Evolutionary conservation across 2,113 vertebrate species (phyloP).

Genomic region (Crotalus tigris): DNA sequence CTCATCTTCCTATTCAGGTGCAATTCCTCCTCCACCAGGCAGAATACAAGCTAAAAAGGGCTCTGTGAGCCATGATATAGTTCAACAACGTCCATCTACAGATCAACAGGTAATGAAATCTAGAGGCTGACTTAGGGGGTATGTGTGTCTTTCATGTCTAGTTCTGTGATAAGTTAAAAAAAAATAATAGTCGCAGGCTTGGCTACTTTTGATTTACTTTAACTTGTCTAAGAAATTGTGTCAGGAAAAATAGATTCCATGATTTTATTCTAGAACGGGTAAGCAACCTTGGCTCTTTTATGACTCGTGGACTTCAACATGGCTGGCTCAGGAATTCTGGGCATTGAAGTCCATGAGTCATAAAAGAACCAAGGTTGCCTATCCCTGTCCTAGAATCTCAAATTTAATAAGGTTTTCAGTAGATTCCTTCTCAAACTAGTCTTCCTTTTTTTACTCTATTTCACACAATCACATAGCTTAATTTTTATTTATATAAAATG

Average conservation of each 20-base stretch:
- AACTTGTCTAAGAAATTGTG: background rate
- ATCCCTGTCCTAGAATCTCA: background rate
- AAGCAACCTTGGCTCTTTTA: too few relatives aligned
- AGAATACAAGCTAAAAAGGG: constrained; percentile 90
- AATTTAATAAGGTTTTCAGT: background rate
- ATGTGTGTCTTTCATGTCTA: background rate
- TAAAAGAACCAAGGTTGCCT: too few relatives aligned
- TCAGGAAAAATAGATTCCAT: background rate
- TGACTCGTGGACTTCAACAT: too few relatives aligned
- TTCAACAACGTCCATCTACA: constrained; percentile 78
- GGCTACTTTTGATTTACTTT: background rate
- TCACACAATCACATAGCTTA: background rate
- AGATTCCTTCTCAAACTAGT: background rate
- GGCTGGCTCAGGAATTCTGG: too few relatives aligned
- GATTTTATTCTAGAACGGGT: background rate
- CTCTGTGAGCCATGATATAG: constrained; percentile 84
- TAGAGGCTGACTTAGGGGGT: background rate
- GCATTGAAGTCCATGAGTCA: too few relatives aligned
- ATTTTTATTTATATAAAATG: background rate
- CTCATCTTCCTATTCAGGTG: constrained; percentile 85
- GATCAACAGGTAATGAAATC: constrained; percentile 83
- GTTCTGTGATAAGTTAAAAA: background rate
- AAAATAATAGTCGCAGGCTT: background rate
- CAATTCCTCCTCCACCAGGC: constrained; percentile 91
- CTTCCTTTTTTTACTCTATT: background rate